Conservation (phyloP, 2,888 invertebrate species). For the Phortica okadai region DNA sequence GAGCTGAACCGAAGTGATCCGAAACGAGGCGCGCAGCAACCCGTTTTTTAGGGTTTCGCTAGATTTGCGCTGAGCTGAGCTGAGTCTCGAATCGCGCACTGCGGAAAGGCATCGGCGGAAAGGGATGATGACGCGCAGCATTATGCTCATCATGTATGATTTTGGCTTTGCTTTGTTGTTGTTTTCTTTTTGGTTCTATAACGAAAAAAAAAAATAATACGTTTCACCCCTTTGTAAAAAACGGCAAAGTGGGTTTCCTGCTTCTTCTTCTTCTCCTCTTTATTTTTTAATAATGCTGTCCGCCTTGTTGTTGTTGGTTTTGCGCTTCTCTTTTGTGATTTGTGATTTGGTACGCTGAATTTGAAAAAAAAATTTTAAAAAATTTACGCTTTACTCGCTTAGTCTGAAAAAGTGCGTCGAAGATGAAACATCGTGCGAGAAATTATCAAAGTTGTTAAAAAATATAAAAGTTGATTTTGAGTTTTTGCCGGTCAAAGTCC, state of each 20-base stretch:
- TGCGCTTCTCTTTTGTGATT: slow-evolving; percentile 1
- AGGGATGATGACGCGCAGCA: slow-evolving; percentile 10
- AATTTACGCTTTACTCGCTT: slow-evolving; percentile 51
- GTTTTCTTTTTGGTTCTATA: slow-evolving; percentile 8
- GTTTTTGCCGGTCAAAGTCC: slow-evolving; percentile 33
- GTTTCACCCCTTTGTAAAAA: slow-evolving; percentile 66
- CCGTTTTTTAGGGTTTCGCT: slow-evolving; percentile 62
- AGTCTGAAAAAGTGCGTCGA: slow-evolving; percentile 64
- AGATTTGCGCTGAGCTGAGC: slow-evolving; percentile 21
- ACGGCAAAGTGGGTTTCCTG: slow-evolving; percentile 37
- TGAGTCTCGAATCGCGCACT: slow-evolving; percentile 2
- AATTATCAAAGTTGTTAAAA: slow-evolving; percentile 27
- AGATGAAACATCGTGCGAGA: slow-evolving; percentile 52
- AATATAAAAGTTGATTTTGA: too few relatives aligned
- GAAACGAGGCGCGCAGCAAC: slow-evolving; percentile 48
- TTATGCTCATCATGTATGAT: neutral
- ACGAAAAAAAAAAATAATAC: slow-evolving; percentile 45
- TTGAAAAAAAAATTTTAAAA: slow-evolving; percentile 50
- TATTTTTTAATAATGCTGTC: slow-evolving; percentile 34
- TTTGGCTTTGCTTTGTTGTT: slow-evolving; percentile 14
- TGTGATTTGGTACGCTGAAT: slow-evolving; percentile 19
- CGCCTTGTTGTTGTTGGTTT: slow-evolving; percentile 3
- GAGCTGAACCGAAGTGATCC: neutral
- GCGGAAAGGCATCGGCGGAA: slow-evolving; percentile 13
- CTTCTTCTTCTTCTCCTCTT: slow-evolving; percentile 2